Evolutionary conservation across 2,797 vertebrate species (phyloP).

Genomic region (Rhincodon typus): DNA sequence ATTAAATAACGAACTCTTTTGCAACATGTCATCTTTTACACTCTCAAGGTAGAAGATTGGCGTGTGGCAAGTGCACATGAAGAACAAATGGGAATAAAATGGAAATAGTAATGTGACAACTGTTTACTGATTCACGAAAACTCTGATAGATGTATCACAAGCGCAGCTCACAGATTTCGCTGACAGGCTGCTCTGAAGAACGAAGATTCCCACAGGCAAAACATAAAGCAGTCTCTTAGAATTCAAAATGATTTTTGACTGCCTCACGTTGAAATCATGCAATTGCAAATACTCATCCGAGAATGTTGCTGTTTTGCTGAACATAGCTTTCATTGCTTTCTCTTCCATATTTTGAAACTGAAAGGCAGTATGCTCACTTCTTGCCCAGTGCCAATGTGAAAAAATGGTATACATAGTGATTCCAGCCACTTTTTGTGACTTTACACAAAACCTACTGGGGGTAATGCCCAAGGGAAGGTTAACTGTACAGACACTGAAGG

Average conservation of each 20-base stretch:
- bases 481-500: too few species aligned
- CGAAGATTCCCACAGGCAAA: background rate
- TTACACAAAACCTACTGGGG: background rate
- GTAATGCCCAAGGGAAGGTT: too few species aligned
- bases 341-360: background rate
- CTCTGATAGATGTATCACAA: background rate
- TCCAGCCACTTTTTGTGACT: background rate
- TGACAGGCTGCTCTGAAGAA: background rate
- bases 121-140: background rate
- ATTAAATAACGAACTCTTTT: background rate
- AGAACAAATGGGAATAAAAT: background rate
- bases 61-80: background rate
- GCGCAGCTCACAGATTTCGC: background rate
- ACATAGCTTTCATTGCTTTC: background rate
- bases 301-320: background rate
- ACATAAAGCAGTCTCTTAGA: background rate
- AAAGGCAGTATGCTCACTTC: too few species aligned
- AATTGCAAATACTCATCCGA: background rate
- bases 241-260: background rate
- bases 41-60: background rate
- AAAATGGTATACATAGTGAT: background rate
- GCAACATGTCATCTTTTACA: background rate
- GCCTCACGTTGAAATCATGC: background rate
- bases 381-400: background rate
- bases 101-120: background rate